Evolutionary conservation across 2,113 vertebrate genomes (phyloP), one percentile per base, ranked within the genome.

Genomic region (Dicrurus megarhynchus): DNA sequence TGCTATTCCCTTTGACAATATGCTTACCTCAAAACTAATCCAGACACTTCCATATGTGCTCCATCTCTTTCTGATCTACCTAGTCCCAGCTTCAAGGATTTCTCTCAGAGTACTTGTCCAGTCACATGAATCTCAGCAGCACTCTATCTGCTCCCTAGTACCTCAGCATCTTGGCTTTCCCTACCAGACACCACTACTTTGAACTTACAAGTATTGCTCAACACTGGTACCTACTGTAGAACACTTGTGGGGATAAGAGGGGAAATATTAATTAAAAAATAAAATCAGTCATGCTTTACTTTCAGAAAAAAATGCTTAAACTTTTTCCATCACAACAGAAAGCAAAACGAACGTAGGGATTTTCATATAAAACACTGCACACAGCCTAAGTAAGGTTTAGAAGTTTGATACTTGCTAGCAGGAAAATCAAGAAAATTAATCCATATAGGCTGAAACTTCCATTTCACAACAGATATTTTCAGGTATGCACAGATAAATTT

Each of bases 21-120:
- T 0, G 1, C 14, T 52, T 18, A 55, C 9, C 23, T 59, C 1
- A 0, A 24, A 24, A 24, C 28, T 33, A 46, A 67, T 24, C 10
- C 53, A 64, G 44, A 26, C 7, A 52, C 13, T 37, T 71, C 16
- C 20, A n/a, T 12, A 53, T 10, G 21, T 16, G 16, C 6, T 32
- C 20, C 46, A 32, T 4, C 32, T 84, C 52, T 12, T 70, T 56
- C 47, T 6, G 1, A 60, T 28, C 37, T 57, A 7, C 20, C 46
- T 20, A 70, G 30, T 12, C 19, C 39, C 47, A 77, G 33, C 26
- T 74, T 63, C 67, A 77, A 69, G 16, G 26, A 74, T 46, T 79
- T 84, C 35, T 71, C 53, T 69, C 28, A 55, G 50, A 41, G 27
- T 68, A 28, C 57, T 47, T 64, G 28, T 64, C 44, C 37, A 49